Base-by-base conservation (phyloP, 2,888 invertebrate genomes). In the Dynastes hyllus region DNA sequence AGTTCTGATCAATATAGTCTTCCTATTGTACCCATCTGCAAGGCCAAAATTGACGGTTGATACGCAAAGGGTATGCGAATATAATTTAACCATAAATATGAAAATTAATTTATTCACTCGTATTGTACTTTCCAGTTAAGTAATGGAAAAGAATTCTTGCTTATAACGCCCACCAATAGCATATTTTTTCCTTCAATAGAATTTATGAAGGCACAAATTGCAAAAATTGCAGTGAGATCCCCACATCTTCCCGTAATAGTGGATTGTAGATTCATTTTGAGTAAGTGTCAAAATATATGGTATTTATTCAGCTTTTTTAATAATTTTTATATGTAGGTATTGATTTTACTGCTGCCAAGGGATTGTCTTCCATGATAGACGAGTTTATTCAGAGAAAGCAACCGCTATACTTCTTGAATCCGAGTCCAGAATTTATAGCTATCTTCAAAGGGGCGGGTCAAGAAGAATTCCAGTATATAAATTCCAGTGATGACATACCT, bases 281-380 rank as follows among this genome's bases (percentile, higher is more conserved):
- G 94, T 93, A 87, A 85, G 88, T 80, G n/a, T 29, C 32, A 29
- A 32, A 55, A 16, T 66, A 32, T 66, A n/a, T 66, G 1, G 45
- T 45, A 63, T 63, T 22, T 11, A 32, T 29, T 32, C 53, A 1
- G 32, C 27, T 6, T 55, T 53, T 16, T 55, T 29, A 70, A 45
- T 76, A 70, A 51, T 70, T 32, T 63, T 67, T 32, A 9, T 22
- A 51, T 75, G 9, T 87, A 92, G 95, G 95, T 53, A 95, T 95
- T 0, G 96, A 96, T 89, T 96, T 96, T 86, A 96, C 96, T 6
- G 96, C 96, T 22, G 96, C 96, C 0, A 95, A 95, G 89, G 96
- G 96, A 65, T 93, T 96, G 82, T 94, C 95, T 32, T 92, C 95
- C 0, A 86, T 96, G 66, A 94, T 95, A 1, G 92, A 92, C 80